Base-by-base conservation (phyloP, 2,888 invertebrate species). In the Ennomos quercinarius region DNA sequence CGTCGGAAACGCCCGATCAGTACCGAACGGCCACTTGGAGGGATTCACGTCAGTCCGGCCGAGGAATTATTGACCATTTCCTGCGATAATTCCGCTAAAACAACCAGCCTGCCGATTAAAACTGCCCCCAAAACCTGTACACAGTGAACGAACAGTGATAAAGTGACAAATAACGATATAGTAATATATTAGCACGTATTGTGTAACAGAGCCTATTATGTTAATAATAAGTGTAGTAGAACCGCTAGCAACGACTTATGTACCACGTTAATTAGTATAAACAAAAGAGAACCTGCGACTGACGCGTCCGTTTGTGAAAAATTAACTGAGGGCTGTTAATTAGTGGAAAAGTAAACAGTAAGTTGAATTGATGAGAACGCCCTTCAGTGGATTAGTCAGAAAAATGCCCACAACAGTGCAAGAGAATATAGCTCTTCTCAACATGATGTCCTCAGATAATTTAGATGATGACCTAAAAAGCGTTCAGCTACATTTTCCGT, bases 401-500 rank as follows among this genome's bases (percentile, higher is more conserved):
- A 84, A 77, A 72, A 92, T 92, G 91, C 91, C 91, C 47, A 83
- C 86, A 59, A 82, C 88, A 50, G 85, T 89, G 64, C 89, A 89
- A 54, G 91, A 92, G 71, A 91, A 91, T 67, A 91, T 91, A 64
- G 91, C 91, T 50, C 80, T 92, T 11, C 96, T 97, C 74, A 96
- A 97, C 65, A 92, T 92, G 91, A 89, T 92, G 91, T 92, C 91
- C 68, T 89, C 91, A 72, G 97, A 98, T 91, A 97, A 97, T 86
- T 95, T 97, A 95, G 98, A 98, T 86, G 98, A 98, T 87, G 98
- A 98, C 89, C 93, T 98, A 86, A 96, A 97, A 88, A 97, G 97
- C 80, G 97, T 98, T 80, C 97, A 98, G 89, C 93, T 98, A 75
- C 97, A 97, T 91, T 96, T 96, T 84, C 97, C 98, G 62, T 94